Percentiles rank a stretch among this genome's conserved stretches.
phyloP scores from a whole-genome alignment of 1,140 invertebrate genomes.

The Sycophila sp. region DNA sequence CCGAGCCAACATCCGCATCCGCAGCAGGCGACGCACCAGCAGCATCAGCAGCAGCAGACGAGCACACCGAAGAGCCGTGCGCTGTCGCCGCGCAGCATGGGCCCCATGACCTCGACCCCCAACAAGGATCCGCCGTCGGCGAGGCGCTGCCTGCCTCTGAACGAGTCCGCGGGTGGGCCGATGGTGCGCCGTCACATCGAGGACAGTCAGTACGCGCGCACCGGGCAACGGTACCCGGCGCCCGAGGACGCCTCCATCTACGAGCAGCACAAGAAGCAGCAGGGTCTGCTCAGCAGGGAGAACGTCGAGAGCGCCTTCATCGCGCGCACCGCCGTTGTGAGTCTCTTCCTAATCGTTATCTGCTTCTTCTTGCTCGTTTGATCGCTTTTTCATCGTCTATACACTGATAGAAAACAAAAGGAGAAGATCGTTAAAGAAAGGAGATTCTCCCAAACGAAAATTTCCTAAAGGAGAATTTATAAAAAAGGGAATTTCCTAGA shows the following conservation, averaged over 20 bases:
- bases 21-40: conserved; percentile 15
- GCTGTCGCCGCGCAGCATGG: conserved; percentile 41
- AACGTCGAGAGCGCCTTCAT: conserved; percentile 63
- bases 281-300: background rate
- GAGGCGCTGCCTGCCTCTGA: conserved; percentile 58
- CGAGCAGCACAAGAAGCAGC: conserved; percentile 49
- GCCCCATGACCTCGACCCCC: conserved; percentile 60
- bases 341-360: conserved; percentile 34
- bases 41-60: conserved; percentile 45
- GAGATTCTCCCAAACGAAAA: too few species aligned
- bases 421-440: too few species aligned
- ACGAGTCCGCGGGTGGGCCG: conserved; percentile 41
- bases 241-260: background rate
- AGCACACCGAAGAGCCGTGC: conserved; percentile 54
- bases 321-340: conserved; percentile 63
- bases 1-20: conserved; percentile 6
- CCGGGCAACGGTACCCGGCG: conserved; percentile 44
- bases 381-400: too few species aligned
- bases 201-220: conserved; percentile 11
- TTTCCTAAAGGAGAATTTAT: too few species aligned
- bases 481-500: too few species aligned
- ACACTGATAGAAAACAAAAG: too few species aligned
- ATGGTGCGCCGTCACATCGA: conserved; percentile 48
- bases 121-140: conserved; percentile 63
- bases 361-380: background rate